These are phyloP conservation scores for Phylloscopus collybita DNA, from an alignment of 2,797 vertebrate species.

Conservation along the genomic window DNA sequence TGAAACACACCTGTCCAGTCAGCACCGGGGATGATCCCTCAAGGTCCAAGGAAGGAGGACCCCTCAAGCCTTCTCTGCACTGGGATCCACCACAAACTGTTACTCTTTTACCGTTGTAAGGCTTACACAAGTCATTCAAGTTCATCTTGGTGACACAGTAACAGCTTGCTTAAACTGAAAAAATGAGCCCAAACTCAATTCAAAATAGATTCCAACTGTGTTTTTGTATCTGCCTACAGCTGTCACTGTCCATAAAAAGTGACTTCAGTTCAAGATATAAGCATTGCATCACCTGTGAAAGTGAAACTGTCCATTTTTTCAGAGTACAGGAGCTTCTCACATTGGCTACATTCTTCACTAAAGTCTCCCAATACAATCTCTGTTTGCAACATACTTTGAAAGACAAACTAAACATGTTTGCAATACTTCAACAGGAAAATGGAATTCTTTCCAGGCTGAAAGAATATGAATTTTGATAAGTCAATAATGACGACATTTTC, in stretches of 20 bases:
- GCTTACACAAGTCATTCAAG: not conserved
- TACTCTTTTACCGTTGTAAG: not conserved
- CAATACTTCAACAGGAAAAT: conserved; percentile 12
- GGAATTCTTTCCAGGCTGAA: not conserved
- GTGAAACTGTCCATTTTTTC: conserved; percentile 17
- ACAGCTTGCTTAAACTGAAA: not conserved
- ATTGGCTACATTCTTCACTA: conserved; percentile 52
- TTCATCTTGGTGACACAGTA: not conserved
- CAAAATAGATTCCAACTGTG: conserved; percentile 17
- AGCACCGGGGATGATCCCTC: not conserved
- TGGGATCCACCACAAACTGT: not conserved
- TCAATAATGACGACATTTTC: not conserved
- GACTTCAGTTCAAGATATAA: conserved; percentile 51
- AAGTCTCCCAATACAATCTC: conserved; percentile 53
- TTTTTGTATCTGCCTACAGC: conserved; percentile 14
- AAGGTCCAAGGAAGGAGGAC: not conserved
- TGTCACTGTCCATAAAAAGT: conserved; percentile 46
- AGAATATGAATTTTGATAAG: not conserved
- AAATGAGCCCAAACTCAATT: not conserved
- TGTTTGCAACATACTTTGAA: conserved; percentile 41
- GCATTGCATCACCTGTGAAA: conserved; percentile 61
- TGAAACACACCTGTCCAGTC: not conserved
- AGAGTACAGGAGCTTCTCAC: conserved; percentile 56
- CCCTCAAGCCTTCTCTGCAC: accelerated
- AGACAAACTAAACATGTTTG: conserved; percentile 32